phyloP scores from a whole-genome alignment of 2,113 vertebrate genomes.

The Lethenteron reissneri region DNA sequence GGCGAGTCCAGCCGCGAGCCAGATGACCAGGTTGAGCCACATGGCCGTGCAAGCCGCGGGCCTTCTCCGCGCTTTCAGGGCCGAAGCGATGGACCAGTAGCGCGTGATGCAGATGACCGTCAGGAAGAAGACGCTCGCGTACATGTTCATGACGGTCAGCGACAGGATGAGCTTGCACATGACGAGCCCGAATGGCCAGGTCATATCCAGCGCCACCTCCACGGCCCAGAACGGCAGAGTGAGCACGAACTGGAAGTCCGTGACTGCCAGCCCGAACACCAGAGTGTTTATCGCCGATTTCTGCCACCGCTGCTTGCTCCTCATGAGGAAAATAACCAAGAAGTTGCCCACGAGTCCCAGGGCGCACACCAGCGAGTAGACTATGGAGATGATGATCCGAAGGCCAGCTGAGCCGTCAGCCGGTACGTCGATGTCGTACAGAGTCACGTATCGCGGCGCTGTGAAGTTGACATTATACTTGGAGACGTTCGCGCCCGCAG shows the following conservation, averaged over 20 bases:
- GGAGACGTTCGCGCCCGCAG: too few species aligned
- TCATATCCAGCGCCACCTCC: constrained; percentile 76
- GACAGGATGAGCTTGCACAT: constrained; percentile 84
- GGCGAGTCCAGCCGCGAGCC: constrained; percentile 41
- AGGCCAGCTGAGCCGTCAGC: constrained; percentile 35
- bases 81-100: constrained; percentile 60
- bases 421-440: constrained; percentile 20
- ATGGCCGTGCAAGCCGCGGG: constrained; percentile 27
- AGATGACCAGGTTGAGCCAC: constrained; percentile 38
- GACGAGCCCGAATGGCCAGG: constrained; percentile 64
- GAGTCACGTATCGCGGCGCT: constrained; percentile 15
- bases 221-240: constrained; percentile 87
- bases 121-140: constrained; percentile 91
- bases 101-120: constrained; percentile 80
- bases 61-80: constrained; percentile 34
- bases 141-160: constrained; percentile 86
- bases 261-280: constrained; percentile 64
- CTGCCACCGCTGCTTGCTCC: constrained; percentile 54
- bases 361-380: constrained; percentile 70
- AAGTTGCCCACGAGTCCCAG: constrained; percentile 68
- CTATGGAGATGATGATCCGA: constrained; percentile 44
- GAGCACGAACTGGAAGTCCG: constrained; percentile 82
- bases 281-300: constrained; percentile 81
- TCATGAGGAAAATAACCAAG: constrained; percentile 74
- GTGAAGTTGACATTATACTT: too few species aligned